phyloP scores from a whole-genome alignment of 2,888 invertebrate species.

The Chymomyza procnemis region DNA sequence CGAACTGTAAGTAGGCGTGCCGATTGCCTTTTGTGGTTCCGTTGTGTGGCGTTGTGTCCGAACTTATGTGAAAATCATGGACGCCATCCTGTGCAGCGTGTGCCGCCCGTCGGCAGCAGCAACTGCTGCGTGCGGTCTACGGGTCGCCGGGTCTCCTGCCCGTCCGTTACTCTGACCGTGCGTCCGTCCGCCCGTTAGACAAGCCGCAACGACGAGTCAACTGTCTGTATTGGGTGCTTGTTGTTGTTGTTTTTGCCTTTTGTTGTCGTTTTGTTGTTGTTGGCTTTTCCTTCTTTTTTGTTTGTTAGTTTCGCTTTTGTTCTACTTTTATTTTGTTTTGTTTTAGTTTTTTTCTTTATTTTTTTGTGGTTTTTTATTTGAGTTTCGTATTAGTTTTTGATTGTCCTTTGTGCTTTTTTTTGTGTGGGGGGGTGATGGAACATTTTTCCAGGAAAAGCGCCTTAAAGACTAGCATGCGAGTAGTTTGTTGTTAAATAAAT shows the following conservation, averaged over 20 bases:
- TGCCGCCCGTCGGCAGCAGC: no score
- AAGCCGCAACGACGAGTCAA: constrained; percentile 13
- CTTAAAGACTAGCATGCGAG: not conserved
- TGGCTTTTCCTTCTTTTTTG: no score
- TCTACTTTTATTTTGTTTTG: constrained; percentile 2
- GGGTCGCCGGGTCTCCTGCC: constrained; percentile 26
- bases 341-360: constrained; percentile 47
- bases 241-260: constrained; percentile 22
- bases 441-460: not conserved
- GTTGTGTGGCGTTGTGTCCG: not conserved
- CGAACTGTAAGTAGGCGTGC: not conserved
- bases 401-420: constrained; percentile 20
- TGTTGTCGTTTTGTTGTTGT: not conserved
- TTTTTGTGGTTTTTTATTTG: constrained; percentile 48
- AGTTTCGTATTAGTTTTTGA: constrained; percentile 48
- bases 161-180: no score
- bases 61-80: constrained; percentile 14
- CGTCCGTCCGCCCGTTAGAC: no score
- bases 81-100: not conserved
- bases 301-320: not conserved
- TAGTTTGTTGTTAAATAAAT: constrained; percentile 7
- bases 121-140: constrained; percentile 7
- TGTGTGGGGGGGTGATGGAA: no score
- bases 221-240: constrained; percentile 18
- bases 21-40: not conserved